Percentiles rank a stretch among this genome's conserved stretches.
phyloP scores from a whole-genome alignment of 2,113 vertebrate genomes.

The Chaetorhynchus papuensis region DNA sequence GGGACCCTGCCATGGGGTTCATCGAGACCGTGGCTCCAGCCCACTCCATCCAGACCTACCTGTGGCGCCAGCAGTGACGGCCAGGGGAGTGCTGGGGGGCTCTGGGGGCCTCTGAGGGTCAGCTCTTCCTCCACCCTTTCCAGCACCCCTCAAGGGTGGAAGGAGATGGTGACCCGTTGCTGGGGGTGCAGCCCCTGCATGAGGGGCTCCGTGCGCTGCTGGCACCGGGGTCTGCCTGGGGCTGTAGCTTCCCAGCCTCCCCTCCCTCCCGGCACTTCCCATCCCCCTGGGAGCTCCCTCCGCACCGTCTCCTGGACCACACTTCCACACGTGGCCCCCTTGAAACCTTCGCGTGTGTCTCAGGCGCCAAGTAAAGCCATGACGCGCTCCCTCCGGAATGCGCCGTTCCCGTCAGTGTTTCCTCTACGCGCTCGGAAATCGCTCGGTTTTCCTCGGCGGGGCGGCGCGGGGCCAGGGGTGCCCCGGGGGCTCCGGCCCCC shows the following conservation, averaged over 20 bases:
- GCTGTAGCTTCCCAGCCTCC: not conserved
- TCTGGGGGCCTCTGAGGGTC: fast-evolving
- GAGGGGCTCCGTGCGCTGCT: fast-evolving
- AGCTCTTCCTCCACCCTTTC: not conserved
- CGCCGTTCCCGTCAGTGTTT: not conserved
- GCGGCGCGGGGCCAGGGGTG: not conserved
- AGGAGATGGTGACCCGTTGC: not conserved
- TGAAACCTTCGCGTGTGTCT: not conserved
- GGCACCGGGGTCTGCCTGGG: fast-evolving
- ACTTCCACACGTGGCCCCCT: slow-evolving; percentile 12
- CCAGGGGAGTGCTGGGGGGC: not conserved
- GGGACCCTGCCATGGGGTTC: slow-evolving; percentile 75
- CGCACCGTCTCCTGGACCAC: not conserved
- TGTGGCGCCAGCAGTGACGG: slow-evolving; percentile 75
- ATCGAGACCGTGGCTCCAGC: slow-evolving; percentile 73
- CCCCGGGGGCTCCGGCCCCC: not conserved
- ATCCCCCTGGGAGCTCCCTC: not conserved
- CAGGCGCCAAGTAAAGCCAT: slow-evolving; percentile 5
- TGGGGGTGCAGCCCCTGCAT: fast-evolving
- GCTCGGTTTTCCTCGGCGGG: not conserved
- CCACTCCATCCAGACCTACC: slow-evolving; percentile 84
- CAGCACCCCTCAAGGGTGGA: not conserved
- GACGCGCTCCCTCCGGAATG: slow-evolving; percentile 31
- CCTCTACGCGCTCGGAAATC: not conserved
- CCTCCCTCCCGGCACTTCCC: not conserved